Evolutionary conservation across 1,140 invertebrate species (phyloP).

Genomic region (Eubasilissa regina): DNA sequence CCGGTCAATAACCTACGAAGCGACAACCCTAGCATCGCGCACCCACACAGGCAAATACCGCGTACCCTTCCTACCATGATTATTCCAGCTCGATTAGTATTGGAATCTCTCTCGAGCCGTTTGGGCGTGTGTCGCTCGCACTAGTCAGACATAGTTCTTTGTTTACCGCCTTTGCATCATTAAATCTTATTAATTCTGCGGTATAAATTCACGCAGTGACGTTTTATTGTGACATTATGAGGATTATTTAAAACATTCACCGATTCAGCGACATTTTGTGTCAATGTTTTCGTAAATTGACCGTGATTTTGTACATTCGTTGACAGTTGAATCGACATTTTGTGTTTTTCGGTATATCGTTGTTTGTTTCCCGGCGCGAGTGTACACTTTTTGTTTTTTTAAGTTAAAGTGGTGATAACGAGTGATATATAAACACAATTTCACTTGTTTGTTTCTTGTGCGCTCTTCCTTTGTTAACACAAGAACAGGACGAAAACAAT

Average conservation of each 20-base stretch:
- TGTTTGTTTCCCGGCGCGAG: neutral
- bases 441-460: constrained; percentile 3
- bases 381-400: constrained; percentile 2
- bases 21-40: neutral
- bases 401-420: neutral
- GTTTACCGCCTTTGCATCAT: constrained; percentile 22
- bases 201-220: constrained; percentile 17
- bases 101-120: neutral
- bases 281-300: constrained; percentile 20
- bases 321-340: constrained; percentile 15
- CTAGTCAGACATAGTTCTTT: constrained; percentile 6
- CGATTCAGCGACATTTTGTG: constrained; percentile 3
- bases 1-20: neutral
- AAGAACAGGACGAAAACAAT: too few relatives aligned
- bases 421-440: neutral
- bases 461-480: neutral
- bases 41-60: neutral
- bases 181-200: constrained; percentile 1
- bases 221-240: neutral
- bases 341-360: neutral
- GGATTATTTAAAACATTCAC: constrained; percentile 7
- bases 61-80: neutral
- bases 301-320: neutral
- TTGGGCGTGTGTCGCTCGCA: neutral
- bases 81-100: constrained; percentile 21